phyloP scores from a whole-genome alignment of 1,140 invertebrate genomes.

The Eulimnadia texana region DNA sequence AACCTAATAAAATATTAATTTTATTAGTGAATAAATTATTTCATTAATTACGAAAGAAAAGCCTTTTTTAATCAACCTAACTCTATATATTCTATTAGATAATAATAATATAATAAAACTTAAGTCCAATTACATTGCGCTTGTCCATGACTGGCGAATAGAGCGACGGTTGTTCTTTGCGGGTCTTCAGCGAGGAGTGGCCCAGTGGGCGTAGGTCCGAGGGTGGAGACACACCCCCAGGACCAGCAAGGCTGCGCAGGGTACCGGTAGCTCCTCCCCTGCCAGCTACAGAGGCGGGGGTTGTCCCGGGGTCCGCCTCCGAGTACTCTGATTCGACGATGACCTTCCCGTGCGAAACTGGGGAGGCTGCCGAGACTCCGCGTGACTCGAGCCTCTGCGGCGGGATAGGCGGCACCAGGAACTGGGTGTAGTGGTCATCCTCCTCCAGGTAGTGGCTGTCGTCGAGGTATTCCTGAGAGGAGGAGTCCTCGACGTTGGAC shows the following conservation, averaged over 20 bases:
- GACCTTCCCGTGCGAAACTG: neutral
- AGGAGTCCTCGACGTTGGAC: conserved; percentile 40
- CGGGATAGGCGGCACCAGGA: conserved; percentile 24
- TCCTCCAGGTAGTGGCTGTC: conserved; percentile 26
- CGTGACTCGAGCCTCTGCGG: conserved; percentile 18
- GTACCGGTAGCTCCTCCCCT: neutral
- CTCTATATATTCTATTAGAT: neutral
- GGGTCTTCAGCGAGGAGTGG: neutral
- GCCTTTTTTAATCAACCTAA: neutral
- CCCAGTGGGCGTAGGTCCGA: neutral
- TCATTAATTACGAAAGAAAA: too few relatives aligned
- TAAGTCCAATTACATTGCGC: conserved; percentile 27
- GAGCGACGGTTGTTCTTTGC: conserved; percentile 20
- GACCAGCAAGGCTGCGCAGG: neutral
- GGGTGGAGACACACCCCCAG: neutral
- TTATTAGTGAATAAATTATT: too few relatives aligned
- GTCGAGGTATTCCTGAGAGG: conserved; percentile 31
- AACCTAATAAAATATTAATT: too few relatives aligned
- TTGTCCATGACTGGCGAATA: conserved; percentile 35
- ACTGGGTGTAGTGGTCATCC: conserved; percentile 25
- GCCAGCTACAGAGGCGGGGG: neutral
- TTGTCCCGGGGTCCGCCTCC: conserved; percentile 12
- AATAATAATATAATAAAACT: conserved; percentile 3
- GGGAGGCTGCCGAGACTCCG: neutral
- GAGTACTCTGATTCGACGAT: conserved; percentile 14